phyloP scores from a whole-genome alignment of 37 sponge, comb jelly and placozoan species.

The Geodia barretti region DNA sequence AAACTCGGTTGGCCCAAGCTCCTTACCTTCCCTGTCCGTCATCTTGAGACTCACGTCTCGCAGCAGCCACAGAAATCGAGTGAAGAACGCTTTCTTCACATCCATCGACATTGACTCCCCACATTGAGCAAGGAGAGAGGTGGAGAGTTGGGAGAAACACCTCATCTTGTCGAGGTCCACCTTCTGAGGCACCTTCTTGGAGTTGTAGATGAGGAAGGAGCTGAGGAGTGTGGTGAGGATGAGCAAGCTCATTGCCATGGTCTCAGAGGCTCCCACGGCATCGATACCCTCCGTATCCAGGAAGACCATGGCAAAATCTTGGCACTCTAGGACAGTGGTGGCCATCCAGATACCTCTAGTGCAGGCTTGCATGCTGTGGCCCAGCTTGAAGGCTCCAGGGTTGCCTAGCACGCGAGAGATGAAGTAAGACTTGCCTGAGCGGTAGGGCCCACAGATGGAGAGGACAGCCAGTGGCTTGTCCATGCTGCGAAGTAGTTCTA shows the following conservation, averaged over 20 bases:
- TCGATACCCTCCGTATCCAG: conserved; percentile 29
- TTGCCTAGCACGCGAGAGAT: conserved; percentile 31
- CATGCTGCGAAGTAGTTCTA: conserved; percentile 16
- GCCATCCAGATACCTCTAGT: conserved; percentile 37
- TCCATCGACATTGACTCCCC: too few relatives aligned
- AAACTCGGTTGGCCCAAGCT: too few relatives aligned
- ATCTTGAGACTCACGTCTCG: too few relatives aligned
- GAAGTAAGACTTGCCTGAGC: conserved; percentile 46
- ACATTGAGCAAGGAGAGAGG: too few relatives aligned
- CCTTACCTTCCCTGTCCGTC: too few relatives aligned
- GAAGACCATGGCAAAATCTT: conserved; percentile 4
- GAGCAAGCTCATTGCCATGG: neutral
- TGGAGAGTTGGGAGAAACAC: too few relatives aligned
- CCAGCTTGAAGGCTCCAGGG: conserved; percentile 16
- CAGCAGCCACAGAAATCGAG: too few relatives aligned
- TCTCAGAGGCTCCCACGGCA: neutral
- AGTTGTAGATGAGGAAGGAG: conserved; percentile 23
- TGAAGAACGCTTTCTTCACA: too few relatives aligned
- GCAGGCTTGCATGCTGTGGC: conserved; percentile 25
- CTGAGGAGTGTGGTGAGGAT: neutral
- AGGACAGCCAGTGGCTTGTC: conserved; percentile 23
- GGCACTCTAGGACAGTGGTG: conserved; percentile 24
- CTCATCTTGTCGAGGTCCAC: conserved; percentile 9
- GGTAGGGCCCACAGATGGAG: conserved; percentile 35
- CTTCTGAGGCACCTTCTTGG: conserved; percentile 3